phyloP scores from a whole-genome alignment of 2,113 vertebrate genomes.

The Salvelinus alpinus region DNA sequence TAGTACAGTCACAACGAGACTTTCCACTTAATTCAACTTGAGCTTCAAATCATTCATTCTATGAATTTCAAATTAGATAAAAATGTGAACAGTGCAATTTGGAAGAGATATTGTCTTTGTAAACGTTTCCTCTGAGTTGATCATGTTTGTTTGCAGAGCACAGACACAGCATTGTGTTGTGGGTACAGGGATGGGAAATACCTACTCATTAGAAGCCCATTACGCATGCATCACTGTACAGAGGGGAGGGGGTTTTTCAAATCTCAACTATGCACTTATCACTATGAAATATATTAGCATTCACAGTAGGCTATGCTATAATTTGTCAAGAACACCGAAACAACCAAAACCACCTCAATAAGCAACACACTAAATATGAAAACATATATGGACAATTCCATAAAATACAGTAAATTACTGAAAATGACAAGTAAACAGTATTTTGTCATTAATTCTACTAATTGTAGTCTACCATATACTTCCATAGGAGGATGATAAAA shows the following conservation, averaged over 20 bases:
- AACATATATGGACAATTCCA: too few relatives aligned
- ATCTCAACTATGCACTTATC: neutral
- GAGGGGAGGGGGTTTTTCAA: neutral
- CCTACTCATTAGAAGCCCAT: constrained; percentile 29
- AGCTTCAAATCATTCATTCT: too few relatives aligned
- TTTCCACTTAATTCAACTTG: neutral
- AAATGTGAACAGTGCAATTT: too few relatives aligned
- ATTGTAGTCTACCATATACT: too few relatives aligned
- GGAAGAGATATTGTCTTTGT: neutral
- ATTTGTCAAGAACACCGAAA: too few relatives aligned
- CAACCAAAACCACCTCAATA: too few relatives aligned
- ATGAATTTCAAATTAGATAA: too few relatives aligned
- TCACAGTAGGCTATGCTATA: neutral
- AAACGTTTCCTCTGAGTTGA: neutral
- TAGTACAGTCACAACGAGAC: neutral
- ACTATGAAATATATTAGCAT: neutral
- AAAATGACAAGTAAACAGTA: too few relatives aligned
- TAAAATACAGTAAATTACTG: too few relatives aligned
- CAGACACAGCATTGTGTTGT: constrained; percentile 34
- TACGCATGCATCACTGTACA: constrained; percentile 15
- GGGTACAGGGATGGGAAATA: neutral
- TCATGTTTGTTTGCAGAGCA: constrained; percentile 8
- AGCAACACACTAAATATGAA: neutral
- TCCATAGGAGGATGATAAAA: too few relatives aligned
- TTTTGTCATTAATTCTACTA: too few relatives aligned